A percentile compares a stretch with the other conserved stretches of the same genome.
Evolutionary conservation across 1,140 invertebrate genomes (phyloP).

Genomic region (Colletes latitarsis): DNA sequence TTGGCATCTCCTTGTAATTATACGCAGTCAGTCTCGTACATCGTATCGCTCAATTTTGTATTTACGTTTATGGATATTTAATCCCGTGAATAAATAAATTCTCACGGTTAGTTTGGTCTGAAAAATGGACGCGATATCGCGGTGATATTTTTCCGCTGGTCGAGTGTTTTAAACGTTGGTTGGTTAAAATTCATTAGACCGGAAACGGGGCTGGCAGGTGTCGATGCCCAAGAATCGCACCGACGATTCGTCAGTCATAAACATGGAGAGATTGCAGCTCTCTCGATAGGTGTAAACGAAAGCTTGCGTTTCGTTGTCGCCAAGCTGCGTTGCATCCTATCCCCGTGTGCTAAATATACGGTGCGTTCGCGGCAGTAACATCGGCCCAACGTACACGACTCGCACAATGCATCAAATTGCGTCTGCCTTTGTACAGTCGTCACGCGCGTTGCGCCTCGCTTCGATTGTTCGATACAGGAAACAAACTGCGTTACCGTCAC

Average conservation of each 20-base stretch:
- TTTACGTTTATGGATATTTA: too few relatives aligned
- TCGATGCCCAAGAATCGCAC: too few relatives aligned
- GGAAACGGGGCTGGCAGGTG: constrained; percentile 9
- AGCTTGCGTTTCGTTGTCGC: neutral
- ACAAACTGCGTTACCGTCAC: constrained; percentile 65
- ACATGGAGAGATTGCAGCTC: neutral
- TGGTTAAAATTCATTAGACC: constrained; percentile 5
- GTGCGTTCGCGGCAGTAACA: neutral
- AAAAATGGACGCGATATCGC: too few relatives aligned
- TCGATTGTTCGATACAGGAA: constrained; percentile 68
- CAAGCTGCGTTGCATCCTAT: constrained; percentile 5
- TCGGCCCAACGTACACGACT: constrained; percentile 16
- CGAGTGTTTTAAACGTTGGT: neutral
- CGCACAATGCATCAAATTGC: constrained; percentile 64
- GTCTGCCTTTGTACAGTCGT: constrained; percentile 61
- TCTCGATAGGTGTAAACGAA: constrained; percentile 12
- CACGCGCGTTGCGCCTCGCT: constrained; percentile 58
- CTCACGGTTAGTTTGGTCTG: too few relatives aligned
- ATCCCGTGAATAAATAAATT: too few relatives aligned
- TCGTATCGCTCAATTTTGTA: too few relatives aligned
- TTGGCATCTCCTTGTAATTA: too few relatives aligned
- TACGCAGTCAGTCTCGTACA: too few relatives aligned
- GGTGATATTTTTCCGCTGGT: too few relatives aligned
- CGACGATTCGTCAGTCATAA: constrained; percentile 27
- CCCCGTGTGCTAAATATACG: constrained; percentile 25